Percentiles rank a stretch among this genome's conserved stretches.
These are phyloP conservation scores for Carcharodon carcharias DNA, from an alignment of 2,797 vertebrate species.

Conservation along the genomic window DNA sequence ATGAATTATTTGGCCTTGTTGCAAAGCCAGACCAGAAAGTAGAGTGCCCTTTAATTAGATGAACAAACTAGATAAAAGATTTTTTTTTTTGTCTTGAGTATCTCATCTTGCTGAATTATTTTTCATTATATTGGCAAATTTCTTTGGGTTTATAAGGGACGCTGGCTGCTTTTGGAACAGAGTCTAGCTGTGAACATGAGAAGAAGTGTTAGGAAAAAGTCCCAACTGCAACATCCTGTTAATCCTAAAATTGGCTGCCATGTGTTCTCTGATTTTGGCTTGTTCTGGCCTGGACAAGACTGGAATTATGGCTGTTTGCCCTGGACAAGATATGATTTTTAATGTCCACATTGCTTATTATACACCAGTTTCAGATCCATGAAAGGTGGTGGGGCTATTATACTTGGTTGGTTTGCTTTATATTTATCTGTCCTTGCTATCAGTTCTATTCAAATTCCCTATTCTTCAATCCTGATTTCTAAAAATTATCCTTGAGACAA, in stretches of 20 bases:
- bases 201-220: conserved; percentile 27
- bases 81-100: background rate
- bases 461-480: conserved; percentile 3
- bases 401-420: background rate
- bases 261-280: conserved; percentile 28
- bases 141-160: conserved; percentile 12
- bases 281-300: conserved; percentile 28
- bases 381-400: background rate
- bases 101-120: conserved; percentile 21
- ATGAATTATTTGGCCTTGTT: conserved; percentile 5
- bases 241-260: conserved; percentile 27
- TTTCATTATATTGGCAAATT: conserved; percentile 8
- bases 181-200: conserved; percentile 26
- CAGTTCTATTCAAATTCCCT: background rate
- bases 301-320: conserved; percentile 15
- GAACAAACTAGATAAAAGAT: background rate
- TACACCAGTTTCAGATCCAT: background rate
- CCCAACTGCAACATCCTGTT: conserved; percentile 32
- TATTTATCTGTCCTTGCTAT: background rate
- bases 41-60: background rate
- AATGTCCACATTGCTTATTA: conserved; percentile 16
- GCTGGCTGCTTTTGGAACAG: conserved; percentile 10
- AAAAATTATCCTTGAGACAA: background rate
- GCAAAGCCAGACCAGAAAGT: conserved; percentile 1
- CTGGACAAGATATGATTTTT: conserved; percentile 8